phyloP scores from a whole-genome alignment of 37 sponge, comb jelly and placozoan genomes.

The Aphrocallistes beatrix region DNA sequence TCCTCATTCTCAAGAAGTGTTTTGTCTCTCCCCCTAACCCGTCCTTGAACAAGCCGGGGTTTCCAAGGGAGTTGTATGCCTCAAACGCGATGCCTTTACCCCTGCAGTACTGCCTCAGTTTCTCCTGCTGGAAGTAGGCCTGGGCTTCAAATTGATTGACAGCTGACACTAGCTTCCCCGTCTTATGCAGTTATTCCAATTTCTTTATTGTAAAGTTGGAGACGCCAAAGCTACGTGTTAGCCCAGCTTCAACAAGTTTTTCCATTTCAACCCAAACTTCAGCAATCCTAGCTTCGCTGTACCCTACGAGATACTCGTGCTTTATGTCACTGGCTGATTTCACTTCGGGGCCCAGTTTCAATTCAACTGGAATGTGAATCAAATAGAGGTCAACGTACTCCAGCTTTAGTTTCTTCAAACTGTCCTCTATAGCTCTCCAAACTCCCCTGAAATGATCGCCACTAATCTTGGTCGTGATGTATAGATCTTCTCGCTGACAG shows the following conservation, averaged over 20 bases:
- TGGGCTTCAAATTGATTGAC: constrained; percentile 77
- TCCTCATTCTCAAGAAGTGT: constrained; percentile 48
- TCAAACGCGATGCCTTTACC: constrained; percentile 62
- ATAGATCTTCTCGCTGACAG: constrained; percentile 68
- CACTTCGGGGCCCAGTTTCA: neutral
- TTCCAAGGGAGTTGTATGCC: constrained; percentile 66
- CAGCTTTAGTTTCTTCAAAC: constrained; percentile 27
- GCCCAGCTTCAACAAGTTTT: constrained; percentile 35
- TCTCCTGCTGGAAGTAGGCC: constrained; percentile 68
- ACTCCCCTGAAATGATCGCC: constrained; percentile 13
- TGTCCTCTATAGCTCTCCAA: constrained; percentile 20
- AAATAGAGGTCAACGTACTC: constrained; percentile 39
- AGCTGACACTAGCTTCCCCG: constrained; percentile 66
- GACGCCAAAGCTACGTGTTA: constrained; percentile 59
- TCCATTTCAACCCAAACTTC: constrained; percentile 44
- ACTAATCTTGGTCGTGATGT: constrained; percentile 73
- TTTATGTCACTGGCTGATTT: neutral
- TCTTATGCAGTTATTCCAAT: constrained; percentile 47
- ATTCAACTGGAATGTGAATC: constrained; percentile 35
- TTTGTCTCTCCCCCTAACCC: constrained; percentile 22
- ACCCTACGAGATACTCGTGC: neutral
- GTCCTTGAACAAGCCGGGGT: constrained; percentile 29
- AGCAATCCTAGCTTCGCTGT: neutral
- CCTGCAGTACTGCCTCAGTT: constrained; percentile 59
- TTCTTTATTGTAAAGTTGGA: constrained; percentile 81